Conservation (phyloP, 2,113 vertebrate species). For the Oriolus oriolus region DNA sequence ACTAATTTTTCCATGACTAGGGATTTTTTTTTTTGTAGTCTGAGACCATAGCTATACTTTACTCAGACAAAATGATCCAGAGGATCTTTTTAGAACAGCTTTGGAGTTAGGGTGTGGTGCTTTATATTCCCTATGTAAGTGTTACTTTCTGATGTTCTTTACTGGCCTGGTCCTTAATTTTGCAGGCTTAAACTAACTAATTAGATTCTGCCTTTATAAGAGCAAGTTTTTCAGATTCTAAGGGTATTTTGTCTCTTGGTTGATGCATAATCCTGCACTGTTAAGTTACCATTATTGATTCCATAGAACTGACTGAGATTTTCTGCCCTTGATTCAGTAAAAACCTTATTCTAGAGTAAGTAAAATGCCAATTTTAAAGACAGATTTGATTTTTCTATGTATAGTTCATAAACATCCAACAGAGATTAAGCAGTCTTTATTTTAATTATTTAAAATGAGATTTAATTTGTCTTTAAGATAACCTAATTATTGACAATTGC, state of each 20-base stretch:
- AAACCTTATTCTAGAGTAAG: not conserved
- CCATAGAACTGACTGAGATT: not conserved
- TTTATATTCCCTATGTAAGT: not conserved
- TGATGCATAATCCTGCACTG: not conserved
- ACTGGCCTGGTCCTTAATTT: not conserved
- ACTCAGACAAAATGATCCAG: not conserved
- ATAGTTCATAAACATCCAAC: not conserved
- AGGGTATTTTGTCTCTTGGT: not conserved
- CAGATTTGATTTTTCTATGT: not conserved
- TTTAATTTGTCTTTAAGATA: not conserved
- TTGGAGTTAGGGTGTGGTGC: not conserved
- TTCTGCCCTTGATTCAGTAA: not conserved
- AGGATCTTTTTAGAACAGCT: not conserved
- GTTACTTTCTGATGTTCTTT: not conserved
- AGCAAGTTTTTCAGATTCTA: not conserved
- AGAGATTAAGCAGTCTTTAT: not conserved
- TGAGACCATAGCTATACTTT: not conserved
- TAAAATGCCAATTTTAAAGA: not conserved
- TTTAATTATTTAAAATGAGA: not conserved
- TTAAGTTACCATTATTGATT: not conserved
- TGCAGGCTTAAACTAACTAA: not conserved
- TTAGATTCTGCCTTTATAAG: not conserved
- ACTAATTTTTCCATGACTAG: not conserved
- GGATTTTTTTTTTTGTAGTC: not conserved
- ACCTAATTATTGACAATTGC: not conserved